Conservation (phyloP, 2,888 invertebrate species). For the Corythucha ciliata region DNA sequence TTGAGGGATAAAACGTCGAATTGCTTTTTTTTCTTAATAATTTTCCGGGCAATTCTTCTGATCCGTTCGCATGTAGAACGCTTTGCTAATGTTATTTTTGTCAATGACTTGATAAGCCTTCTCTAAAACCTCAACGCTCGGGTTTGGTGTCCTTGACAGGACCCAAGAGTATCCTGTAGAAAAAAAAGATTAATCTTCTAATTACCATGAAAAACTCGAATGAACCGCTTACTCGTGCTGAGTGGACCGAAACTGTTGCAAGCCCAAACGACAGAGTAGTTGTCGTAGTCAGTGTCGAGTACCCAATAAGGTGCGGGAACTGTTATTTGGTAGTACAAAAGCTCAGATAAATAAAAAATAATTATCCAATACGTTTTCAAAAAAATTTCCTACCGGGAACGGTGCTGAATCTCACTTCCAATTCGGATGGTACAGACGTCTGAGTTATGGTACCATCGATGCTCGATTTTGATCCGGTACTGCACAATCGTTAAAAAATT, state of each 20-base stretch:
- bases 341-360: constrained; percentile 39
- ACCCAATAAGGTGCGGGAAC: constrained; percentile 54
- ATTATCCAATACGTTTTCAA: neutral
- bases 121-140: constrained; percentile 49
- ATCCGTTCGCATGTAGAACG: constrained; percentile 53
- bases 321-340: constrained; percentile 32
- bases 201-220: neutral
- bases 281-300: constrained; percentile 53
- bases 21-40: constrained; percentile 4
- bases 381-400: constrained; percentile 45
- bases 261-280: constrained; percentile 54
- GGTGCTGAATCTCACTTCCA: constrained; percentile 44
- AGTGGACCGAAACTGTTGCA: constrained; percentile 45
- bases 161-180: constrained; percentile 49
- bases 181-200: constrained; percentile 12
- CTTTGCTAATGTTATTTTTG: constrained; percentile 49
- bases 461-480: neutral
- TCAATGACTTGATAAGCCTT: constrained; percentile 51
- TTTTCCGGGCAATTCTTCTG: constrained; percentile 49
- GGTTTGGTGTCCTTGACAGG: constrained; percentile 52
- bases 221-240: constrained; percentile 44
- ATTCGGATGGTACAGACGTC: constrained; percentile 48
- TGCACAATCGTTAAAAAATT: neutral
- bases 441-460: constrained; percentile 46
- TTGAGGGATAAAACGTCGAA: neutral